Percentiles rank a stretch among this genome's conserved stretches.
phyloP scores from a whole-genome alignment of 1,140 invertebrate genomes.

The Gonioctena quinquepunctata region DNA sequence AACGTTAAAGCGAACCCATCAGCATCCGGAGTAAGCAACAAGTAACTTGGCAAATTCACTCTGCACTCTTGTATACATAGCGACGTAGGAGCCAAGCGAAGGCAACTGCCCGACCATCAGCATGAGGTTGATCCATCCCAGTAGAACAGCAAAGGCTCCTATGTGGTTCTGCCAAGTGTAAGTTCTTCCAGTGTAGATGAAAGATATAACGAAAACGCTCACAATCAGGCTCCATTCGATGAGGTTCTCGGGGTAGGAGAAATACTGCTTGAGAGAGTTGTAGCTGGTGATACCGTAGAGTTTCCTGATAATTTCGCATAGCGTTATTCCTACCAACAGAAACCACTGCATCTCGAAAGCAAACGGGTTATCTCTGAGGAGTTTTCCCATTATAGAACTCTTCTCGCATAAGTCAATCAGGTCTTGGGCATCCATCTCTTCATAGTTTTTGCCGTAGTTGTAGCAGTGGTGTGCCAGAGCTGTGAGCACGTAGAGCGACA shows the following conservation, averaged over 20 bases:
- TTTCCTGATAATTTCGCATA: slow-evolving; percentile 75
- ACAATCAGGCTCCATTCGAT: slow-evolving; percentile 82
- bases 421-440: slow-evolving; percentile 63
- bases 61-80: slow-evolving; percentile 83
- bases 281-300: slow-evolving; percentile 76
- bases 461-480: slow-evolving; percentile 78
- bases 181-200: slow-evolving; percentile 73
- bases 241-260: slow-evolving; percentile 78
- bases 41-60: slow-evolving; percentile 82
- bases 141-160: slow-evolving; percentile 78
- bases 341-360: slow-evolving; percentile 79
- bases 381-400: slow-evolving; percentile 70
- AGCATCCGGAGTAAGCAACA: slow-evolving; percentile 79
- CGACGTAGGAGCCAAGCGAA: slow-evolving; percentile 81
- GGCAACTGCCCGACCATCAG: slow-evolving; percentile 83
- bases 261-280: slow-evolving; percentile 73
- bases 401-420: slow-evolving; percentile 67
- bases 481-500: slow-evolving; percentile 77
- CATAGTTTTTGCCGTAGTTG: slow-evolving; percentile 70
- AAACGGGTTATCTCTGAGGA: slow-evolving; percentile 69
- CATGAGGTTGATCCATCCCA: slow-evolving; percentile 84
- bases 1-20: slow-evolving; percentile 85
- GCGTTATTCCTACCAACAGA: slow-evolving; percentile 70
- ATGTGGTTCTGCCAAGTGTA: slow-evolving; percentile 82
- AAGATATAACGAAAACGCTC: slow-evolving; percentile 79